Evolutionary conservation across 2,888 invertebrate species (phyloP), one percentile per base, ranked within the genome.

Genomic region (Gonocerus acuteangulatus): DNA sequence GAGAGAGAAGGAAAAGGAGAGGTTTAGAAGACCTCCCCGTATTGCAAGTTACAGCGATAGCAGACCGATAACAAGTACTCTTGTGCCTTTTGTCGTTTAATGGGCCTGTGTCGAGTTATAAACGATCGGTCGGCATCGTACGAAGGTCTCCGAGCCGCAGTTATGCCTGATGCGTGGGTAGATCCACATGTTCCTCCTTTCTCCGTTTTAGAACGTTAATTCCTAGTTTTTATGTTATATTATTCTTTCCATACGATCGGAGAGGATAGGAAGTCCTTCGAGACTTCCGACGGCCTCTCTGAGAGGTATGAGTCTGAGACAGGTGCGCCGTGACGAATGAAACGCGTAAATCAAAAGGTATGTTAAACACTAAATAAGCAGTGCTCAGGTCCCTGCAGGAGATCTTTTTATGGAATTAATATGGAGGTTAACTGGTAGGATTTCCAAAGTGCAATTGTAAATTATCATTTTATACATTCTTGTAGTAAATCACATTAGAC

Each of bases 151-250:
- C 36, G n/a, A 19, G 2, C 51, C 7, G 51, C 18, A 27, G 32
- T 27, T 51, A 51, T 34, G 34, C 34, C 51, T 19, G 19, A 2
- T 36, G 51, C 51, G 51, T 51, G 51, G 51, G 51, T 19, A 51
- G 18, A 18, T 34, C 27, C 51, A 51, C 51, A 51, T 51, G 51
- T 27, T 51, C 51, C 18, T 11, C 19, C 2, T 1, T 18, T 2
- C 11, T 16, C n/a, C 51, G 13, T 2, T 34, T 27, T 27, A 9
- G 4, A 4, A 9, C 4, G 4, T 27, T 27, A 27, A 27, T 27
- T 27, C 27, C 4, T 27, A 4, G 27, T 27, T 27, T 27, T 27
- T 9, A 9, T 4, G 4, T 4, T 4, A 9, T 27, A 6, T 27
- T 27, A 27, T 9, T 4, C 9, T 27, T 27, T 27, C n/a, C n/a